Conservation (phyloP, 2,888 invertebrate genomes). For the Cyclophora albipunctata region DNA sequence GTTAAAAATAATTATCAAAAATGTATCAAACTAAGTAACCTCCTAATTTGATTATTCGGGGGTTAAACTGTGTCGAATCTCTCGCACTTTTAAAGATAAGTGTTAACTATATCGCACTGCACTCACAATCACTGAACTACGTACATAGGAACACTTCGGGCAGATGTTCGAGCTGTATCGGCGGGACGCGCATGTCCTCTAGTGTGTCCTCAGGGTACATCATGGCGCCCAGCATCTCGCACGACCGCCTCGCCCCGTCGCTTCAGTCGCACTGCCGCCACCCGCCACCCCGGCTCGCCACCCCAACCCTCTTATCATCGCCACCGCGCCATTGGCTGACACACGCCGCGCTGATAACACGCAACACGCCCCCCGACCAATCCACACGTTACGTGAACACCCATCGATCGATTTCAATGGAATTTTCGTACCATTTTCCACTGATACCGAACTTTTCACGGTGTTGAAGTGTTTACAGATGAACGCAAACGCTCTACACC, state of each 20-base stretch:
- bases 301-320: constrained; percentile 68
- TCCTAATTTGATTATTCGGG: too few relatives aligned
- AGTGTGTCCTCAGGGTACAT: constrained; percentile 67
- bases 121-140: constrained; percentile 47
- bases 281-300: constrained; percentile 25
- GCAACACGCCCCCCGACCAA: constrained; percentile 68
- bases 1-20: too few relatives aligned
- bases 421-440: constrained; percentile 58
- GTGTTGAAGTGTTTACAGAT: constrained; percentile 50
- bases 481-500: constrained; percentile 32
- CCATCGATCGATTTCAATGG: constrained; percentile 63
- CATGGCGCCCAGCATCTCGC: constrained; percentile 67
- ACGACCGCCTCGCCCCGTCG: constrained; percentile 46
- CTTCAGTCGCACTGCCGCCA: constrained; percentile 45
- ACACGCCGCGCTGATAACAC: constrained; percentile 53
- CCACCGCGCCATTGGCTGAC: constrained; percentile 49
- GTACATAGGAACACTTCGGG: constrained; percentile 84
- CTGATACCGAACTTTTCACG: constrained; percentile 56
- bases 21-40: too few relatives aligned
- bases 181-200: constrained; percentile 80
- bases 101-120: constrained; percentile 14
- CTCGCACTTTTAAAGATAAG: too few relatives aligned
- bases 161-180: constrained; percentile 82
- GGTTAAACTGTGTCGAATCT: too few relatives aligned
- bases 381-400: constrained; percentile 47